phyloP scores from a whole-genome alignment of 2,888 invertebrate genomes.

The Vannuccia rotundouncinata region DNA sequence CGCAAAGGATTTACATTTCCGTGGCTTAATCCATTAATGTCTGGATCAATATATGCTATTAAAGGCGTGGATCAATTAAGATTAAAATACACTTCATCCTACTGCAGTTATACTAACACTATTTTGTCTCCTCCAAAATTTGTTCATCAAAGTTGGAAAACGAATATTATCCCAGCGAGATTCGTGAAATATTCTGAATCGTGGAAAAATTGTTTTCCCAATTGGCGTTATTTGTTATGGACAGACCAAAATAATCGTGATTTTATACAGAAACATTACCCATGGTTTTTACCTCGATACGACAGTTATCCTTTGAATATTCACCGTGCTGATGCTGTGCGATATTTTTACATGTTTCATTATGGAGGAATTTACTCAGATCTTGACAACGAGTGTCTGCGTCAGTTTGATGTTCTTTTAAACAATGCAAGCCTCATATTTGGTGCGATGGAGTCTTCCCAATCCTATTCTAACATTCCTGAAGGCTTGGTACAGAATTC shows the following conservation, averaged over 20 bases:
- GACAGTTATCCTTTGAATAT: background rate
- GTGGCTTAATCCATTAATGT: too few relatives aligned
- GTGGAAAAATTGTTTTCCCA: slow-evolving; percentile 18
- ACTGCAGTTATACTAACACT: too few relatives aligned
- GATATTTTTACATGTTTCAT: slow-evolving; percentile 32
- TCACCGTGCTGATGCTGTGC: slow-evolving; percentile 28
- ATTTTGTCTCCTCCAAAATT: too few relatives aligned
- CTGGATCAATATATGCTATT: too few relatives aligned
- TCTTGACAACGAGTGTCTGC: slow-evolving; percentile 34
- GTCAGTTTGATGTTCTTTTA: slow-evolving; percentile 27
- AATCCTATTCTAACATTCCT: background rate
- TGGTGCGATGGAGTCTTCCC: slow-evolving; percentile 30
- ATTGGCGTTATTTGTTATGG: slow-evolving; percentile 7
- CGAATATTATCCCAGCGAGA: background rate
- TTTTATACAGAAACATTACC: slow-evolving; percentile 30
- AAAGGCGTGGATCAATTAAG: too few relatives aligned
- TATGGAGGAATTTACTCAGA: slow-evolving; percentile 33
- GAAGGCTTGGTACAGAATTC: slow-evolving; percentile 21
- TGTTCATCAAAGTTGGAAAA: slow-evolving; percentile 34
- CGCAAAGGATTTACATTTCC: too few relatives aligned
- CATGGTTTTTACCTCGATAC: slow-evolving; percentile 28
- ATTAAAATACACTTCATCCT: too few relatives aligned
- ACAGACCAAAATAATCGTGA: slow-evolving; percentile 16
- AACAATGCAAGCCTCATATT: background rate
- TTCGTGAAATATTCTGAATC: slow-evolving; percentile 3